A percentile compares a stretch with the other conserved stretches of the same genome.
phyloP scores from a whole-genome alignment of 2,113 vertebrate genomes.

The Rafetus swinhoei region DNA sequence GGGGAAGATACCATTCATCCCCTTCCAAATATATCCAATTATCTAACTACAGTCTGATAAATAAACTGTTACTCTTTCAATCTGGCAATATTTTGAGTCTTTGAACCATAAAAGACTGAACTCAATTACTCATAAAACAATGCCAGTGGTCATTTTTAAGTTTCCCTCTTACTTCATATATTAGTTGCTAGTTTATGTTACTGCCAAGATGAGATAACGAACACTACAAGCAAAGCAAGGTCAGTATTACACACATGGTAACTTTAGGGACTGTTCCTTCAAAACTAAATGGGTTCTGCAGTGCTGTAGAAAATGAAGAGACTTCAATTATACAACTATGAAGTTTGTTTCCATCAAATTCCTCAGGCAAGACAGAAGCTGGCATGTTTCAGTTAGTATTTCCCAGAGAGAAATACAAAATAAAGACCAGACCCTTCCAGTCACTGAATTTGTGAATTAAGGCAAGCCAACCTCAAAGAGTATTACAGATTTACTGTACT shows the following conservation, averaged over 20 bases:
- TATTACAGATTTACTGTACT: background rate
- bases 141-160: constrained; percentile 16
- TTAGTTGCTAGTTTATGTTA: background rate
- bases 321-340: background rate
- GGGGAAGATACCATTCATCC: constrained; percentile 30
- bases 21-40: constrained; percentile 63
- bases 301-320: background rate
- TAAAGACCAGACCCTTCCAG: background rate
- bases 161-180: constrained; percentile 8
- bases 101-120: constrained; percentile 13
- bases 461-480: background rate
- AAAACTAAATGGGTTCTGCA: background rate
- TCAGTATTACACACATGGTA: background rate
- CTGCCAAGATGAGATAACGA: constrained; percentile 40
- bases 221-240: background rate
- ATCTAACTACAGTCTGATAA: constrained; percentile 33
- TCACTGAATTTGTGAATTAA: background rate
- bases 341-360: background rate
- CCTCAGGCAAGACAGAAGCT: background rate
- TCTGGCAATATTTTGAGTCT: constrained; percentile 13
- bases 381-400: background rate
- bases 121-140: constrained; percentile 31
- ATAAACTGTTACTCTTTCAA: constrained; percentile 37
- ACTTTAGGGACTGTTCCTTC: background rate
- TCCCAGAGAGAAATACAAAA: background rate